Evolutionary conservation across 2,113 vertebrate species (phyloP).

Genomic region (Equus przewalskii): DNA sequence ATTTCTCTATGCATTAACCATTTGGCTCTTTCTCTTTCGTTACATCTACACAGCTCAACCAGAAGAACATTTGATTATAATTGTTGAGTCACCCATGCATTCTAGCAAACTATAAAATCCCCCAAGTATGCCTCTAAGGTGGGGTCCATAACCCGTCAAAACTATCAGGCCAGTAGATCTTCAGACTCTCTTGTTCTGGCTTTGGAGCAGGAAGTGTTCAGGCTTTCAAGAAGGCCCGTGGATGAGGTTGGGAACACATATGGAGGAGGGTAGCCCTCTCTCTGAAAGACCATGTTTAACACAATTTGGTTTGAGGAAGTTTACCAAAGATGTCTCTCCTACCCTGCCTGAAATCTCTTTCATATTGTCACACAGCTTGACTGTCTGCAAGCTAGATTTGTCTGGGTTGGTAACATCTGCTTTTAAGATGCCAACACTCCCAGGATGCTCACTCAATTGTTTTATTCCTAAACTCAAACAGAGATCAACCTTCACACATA

Average conservation of each 20-base stretch:
- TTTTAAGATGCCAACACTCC: constrained; percentile 21
- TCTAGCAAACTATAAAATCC: neutral
- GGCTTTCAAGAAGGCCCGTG: neutral
- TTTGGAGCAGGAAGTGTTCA: neutral
- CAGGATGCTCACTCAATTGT: neutral
- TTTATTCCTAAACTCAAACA: constrained; percentile 48
- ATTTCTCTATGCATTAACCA: neutral
- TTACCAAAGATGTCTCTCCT: neutral
- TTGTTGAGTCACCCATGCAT: neutral
- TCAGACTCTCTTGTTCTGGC: neutral
- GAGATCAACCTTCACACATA: constrained; percentile 28
- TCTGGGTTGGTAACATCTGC: neutral
- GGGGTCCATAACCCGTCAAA: neutral
- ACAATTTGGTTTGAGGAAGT: neutral
- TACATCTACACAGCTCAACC: neutral
- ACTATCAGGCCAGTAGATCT: neutral
- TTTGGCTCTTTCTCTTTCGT: neutral
- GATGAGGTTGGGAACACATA: accelerated
- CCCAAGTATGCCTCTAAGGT: neutral
- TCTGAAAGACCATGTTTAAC: neutral
- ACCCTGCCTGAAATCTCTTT: neutral
- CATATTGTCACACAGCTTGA: neutral
- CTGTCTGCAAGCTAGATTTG: neutral
- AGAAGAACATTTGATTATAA: constrained; percentile 34
- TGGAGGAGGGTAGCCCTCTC: neutral